Percentiles rank a stretch among this genome's conserved stretches.
These are phyloP conservation scores for Xyliphius kryptos DNA, from an alignment of 2,113 vertebrate species.

Conservation along the genomic window DNA sequence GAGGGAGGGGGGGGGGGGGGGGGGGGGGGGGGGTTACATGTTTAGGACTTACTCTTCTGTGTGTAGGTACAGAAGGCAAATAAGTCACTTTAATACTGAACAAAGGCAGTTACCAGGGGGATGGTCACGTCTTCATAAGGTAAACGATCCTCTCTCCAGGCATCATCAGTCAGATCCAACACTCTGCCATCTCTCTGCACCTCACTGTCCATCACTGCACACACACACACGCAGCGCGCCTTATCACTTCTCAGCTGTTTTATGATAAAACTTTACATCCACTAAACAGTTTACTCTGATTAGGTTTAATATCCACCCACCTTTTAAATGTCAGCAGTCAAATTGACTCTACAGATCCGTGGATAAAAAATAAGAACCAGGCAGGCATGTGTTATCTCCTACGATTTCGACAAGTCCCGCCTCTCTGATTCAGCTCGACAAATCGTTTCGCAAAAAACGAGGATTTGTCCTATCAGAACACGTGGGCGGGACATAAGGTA, in stretches of 20 bases:
- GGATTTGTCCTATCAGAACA: background rate
- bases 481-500: background rate
- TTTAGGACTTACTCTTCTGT: too few relatives aligned
- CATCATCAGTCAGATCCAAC: conserved; percentile 92
- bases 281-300: background rate
- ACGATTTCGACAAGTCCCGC: background rate
- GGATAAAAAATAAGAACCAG: too few relatives aligned
- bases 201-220: conserved; percentile 85
- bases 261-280: background rate
- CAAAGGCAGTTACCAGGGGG: conserved; percentile 75
- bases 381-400: background rate
- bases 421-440: background rate
- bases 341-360: too few relatives aligned
- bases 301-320: background rate
- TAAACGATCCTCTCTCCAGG: conserved; percentile 91
- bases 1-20: too few relatives aligned
- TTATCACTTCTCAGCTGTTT: background rate
- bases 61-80: background rate
- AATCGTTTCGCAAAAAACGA: background rate
- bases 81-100: too few relatives aligned
- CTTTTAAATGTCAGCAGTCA: background rate
- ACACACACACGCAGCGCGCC: background rate
- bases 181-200: conserved; percentile 92
- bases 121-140: conserved; percentile 95
- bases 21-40: too few relatives aligned